Percentiles rank a stretch among this genome's conserved stretches.
These are phyloP conservation scores for Philhelius pedissequus DNA, from an alignment of 2,888 invertebrate genomes.

Conservation along the genomic window DNA sequence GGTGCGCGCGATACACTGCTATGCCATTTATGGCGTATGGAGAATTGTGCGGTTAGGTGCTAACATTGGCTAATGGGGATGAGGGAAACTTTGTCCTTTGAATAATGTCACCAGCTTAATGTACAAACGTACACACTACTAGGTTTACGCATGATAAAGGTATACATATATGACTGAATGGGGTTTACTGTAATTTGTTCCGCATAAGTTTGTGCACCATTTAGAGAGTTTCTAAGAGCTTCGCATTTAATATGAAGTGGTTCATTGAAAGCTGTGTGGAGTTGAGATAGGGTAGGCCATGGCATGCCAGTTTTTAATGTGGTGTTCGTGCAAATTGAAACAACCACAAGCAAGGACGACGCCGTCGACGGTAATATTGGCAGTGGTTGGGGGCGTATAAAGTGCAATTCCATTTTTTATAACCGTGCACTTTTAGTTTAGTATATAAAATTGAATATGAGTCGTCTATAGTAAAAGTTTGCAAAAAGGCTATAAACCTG, in stretches of 20 bases:
- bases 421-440: not conserved
- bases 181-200: conserved; percentile 46
- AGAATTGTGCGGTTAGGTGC: not conserved
- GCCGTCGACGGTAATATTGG: not conserved
- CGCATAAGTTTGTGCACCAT: conserved; percentile 27
- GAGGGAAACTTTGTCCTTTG: conserved; percentile 42
- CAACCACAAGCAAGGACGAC: not conserved
- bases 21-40: conserved; percentile 16
- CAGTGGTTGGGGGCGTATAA: not conserved
- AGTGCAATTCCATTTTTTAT: not conserved
- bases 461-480: not conserved
- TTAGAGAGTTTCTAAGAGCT: conserved; percentile 6
- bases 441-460: not conserved
- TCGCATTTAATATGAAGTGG: conserved; percentile 15
- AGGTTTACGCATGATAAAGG: not conserved
- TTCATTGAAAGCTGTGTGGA: not conserved
- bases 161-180: not conserved
- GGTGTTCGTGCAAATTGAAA: not conserved
- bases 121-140: not conserved
- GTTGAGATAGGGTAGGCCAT: not conserved
- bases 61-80: not conserved
- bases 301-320: not conserved
- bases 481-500: no score
- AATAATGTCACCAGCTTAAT: not conserved
- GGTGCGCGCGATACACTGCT: conserved; percentile 30